Percentiles rank a stretch among this genome's conserved stretches.
Conservation (phyloP, 2,888 invertebrate genomes). For the Chymomyza caudatula region DNA sequence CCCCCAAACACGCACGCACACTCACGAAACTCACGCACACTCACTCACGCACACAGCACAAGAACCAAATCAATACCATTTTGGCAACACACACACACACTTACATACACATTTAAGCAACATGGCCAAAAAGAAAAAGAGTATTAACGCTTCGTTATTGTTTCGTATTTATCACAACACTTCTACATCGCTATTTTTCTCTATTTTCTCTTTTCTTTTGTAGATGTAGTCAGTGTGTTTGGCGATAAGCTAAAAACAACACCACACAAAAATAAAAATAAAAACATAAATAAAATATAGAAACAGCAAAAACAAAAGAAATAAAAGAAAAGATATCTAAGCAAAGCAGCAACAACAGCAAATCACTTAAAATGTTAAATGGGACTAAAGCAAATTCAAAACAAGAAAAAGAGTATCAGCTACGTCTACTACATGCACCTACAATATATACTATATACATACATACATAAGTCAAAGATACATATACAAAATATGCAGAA, state of each 20-base stretch:
- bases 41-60: conserved; percentile 3
- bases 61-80: neutral
- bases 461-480: neutral
- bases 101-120: conserved; percentile 17
- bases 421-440: conserved; percentile 19
- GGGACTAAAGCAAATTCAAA: conserved; percentile 32
- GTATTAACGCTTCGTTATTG: conserved; percentile 21
- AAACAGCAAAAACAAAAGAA: conserved; percentile 23
- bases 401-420: conserved; percentile 17
- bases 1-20: neutral
- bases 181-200: conserved; percentile 45
- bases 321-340: conserved; percentile 39
- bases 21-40: neutral
- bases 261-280: conserved; percentile 34
- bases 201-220: conserved; percentile 79
- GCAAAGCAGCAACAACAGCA: conserved; percentile 65
- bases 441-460: conserved; percentile 2
- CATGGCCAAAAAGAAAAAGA: neutral
- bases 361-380: conserved; percentile 50
- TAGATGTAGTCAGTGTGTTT: conserved; percentile 93
- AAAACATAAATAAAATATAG: conserved; percentile 30
- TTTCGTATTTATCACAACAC: conserved; percentile 33
- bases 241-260: conserved; percentile 83
- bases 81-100: conserved; percentile 14
- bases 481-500: neutral